A percentile compares a stretch with the other conserved stretches of the same genome.
Evolutionary conservation across 2,888 invertebrate genomes (phyloP).

Genomic region (Lacanobia wlatinum): DNA sequence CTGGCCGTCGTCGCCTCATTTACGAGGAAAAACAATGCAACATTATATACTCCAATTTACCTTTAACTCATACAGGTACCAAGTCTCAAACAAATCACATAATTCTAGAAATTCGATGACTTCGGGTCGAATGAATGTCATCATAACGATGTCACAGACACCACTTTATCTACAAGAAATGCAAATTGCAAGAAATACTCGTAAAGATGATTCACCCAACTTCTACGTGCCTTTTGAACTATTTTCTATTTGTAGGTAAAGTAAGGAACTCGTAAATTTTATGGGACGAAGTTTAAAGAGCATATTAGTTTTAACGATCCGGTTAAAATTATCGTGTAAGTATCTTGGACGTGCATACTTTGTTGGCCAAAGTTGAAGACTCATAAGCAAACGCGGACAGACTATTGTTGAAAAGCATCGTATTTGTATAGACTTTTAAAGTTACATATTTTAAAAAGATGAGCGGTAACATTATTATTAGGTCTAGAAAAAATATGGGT

Average conservation of each 20-base stretch:
- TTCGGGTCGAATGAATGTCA: constrained; percentile 16
- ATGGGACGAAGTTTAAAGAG: constrained; percentile 8
- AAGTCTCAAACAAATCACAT: background rate
- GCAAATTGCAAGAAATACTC: constrained; percentile 23
- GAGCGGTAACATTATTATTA: too few relatives aligned
- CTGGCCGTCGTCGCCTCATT: background rate
- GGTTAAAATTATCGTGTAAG: constrained; percentile 29
- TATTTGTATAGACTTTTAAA: too few relatives aligned
- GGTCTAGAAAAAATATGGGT: too few relatives aligned
- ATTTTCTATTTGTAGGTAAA: constrained; percentile 29
- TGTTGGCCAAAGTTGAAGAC: background rate
- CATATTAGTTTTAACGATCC: constrained; percentile 38
- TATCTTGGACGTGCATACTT: constrained; percentile 22
- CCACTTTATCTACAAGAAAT: constrained; percentile 6
- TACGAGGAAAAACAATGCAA: constrained; percentile 17
- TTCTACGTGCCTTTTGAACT: background rate
- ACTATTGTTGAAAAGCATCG: too few relatives aligned
- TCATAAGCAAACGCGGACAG: background rate
- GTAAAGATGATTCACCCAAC: constrained; percentile 29
- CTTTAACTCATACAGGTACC: background rate
- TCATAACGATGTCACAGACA: constrained; percentile 14
- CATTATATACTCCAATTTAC: background rate
- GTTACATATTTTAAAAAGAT: too few relatives aligned
- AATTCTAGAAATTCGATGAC: constrained; percentile 26
- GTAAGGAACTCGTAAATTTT: constrained; percentile 29